phyloP scores from a whole-genome alignment of 2,113 vertebrate species.

The Lagopus muta region DNA sequence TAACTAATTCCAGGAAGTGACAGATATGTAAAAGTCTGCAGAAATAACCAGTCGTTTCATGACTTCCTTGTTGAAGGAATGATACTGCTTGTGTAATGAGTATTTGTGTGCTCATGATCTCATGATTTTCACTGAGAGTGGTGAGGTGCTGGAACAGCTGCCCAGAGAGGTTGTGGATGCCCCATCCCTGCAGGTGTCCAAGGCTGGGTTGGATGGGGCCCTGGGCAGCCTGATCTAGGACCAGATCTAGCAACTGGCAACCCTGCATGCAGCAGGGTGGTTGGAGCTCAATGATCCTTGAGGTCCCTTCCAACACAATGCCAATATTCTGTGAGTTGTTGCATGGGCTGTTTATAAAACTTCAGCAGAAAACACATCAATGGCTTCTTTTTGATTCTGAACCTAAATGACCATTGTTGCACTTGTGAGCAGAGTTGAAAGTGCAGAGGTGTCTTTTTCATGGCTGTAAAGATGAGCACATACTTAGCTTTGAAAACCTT shows the following conservation, averaged over 20 bases:
- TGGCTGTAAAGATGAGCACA: background rate
- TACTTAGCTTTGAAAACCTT: background rate
- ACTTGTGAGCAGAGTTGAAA: background rate
- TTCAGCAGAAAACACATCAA: background rate
- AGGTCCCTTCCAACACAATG: no score
- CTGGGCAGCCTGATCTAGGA: no score
- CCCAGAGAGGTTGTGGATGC: no score
- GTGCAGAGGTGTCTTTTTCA: background rate
- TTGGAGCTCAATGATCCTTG: no score
- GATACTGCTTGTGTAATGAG: background rate
- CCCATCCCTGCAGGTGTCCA: no score
- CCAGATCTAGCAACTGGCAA: no score
- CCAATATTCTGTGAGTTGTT: no score
- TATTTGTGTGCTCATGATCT: background rate
- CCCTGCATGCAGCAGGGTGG: no score
- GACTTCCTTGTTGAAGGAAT: background rate
- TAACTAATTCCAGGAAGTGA: background rate
- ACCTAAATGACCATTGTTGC: background rate
- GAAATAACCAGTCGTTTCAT: background rate
- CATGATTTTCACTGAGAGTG: background rate
- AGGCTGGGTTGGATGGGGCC: no score
- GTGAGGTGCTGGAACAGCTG: no score
- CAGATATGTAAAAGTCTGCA: background rate
- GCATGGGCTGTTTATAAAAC: background rate
- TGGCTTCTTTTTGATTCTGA: background rate